Base-by-base conservation (phyloP, 2,888 invertebrate species). In the Danaus chrysippus region DNA sequence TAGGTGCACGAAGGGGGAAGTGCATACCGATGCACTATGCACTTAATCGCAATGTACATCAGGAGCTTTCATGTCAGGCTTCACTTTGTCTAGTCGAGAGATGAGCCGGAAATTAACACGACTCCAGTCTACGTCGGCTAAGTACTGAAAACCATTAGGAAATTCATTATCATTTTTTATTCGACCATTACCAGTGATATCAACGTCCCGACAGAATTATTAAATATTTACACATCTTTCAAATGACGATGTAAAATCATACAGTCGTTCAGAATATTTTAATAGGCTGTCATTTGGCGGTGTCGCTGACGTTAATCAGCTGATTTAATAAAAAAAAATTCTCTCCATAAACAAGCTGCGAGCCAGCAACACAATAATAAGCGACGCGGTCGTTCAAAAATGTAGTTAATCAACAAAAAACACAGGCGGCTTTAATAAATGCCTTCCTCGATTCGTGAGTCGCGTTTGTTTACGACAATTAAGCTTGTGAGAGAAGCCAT, bases 401-500 rank as follows among this genome's bases (percentile, higher is more conserved):
- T 54, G 61, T 61, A 68, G 69, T 68, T 70, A 66, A 70, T 66
- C 58, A 73, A 72, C 70, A 73, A 78, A 81, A 78, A 76, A 79
- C 73, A 68, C 67, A 63, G 70, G 66, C 73, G 68, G 58, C 67
- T 69, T 74, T 78, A 80, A 83, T 80, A 78, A 82, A 81, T 78
- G 77, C 66, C 80, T 82, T 83, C 84, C 83, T 78, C 74, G 76
- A 78, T 75, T 70, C 73, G 68, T 59, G 53, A 67, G 73, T 71
- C 72, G 71, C 70, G 71, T 70, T 70, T 73, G 73, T 74, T 77
- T 73, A 72, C 71, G 69, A 75, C 75, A 70, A 82, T 81, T 77
- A 78, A 76, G 71, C 67, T 68, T 71, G 68, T 71, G 67, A 66
- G 65, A 68, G 66, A 70, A 71, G 67, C 65, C 64, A 61, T 54